These are phyloP conservation scores for Malacoraja senta DNA, from an alignment of 2,797 vertebrate genomes.

Conservation along the genomic window DNA sequence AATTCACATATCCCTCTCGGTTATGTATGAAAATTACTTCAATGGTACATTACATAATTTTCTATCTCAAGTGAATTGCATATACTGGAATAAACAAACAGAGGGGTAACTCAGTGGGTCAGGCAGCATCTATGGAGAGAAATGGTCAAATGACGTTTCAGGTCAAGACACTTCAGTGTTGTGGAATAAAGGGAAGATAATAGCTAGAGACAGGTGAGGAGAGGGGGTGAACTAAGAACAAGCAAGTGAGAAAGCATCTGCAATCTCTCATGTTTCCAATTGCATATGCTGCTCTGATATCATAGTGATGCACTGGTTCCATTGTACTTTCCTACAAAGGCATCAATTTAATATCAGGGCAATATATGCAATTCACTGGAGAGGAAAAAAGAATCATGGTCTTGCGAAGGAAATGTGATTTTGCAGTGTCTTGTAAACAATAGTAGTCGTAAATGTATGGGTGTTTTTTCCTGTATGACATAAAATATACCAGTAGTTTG, in stretches of 20 bases:
- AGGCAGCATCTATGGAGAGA: too few species aligned
- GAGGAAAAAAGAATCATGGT: neutral
- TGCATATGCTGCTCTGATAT: too few species aligned
- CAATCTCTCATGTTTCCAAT: too few species aligned
- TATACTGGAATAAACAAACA: too few species aligned
- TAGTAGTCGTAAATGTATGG: neutral
- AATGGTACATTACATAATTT: neutral
- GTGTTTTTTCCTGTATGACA: neutral
- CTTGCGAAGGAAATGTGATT: neutral
- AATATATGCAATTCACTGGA: neutral
- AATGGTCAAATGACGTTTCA: too few species aligned
- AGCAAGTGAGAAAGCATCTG: too few species aligned
- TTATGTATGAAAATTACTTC: neutral
- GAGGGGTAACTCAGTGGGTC: too few species aligned
- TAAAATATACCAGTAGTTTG: neutral
- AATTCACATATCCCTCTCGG: neutral
- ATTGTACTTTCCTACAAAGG: neutral
- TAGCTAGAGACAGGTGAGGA: too few species aligned
- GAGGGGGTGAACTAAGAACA: too few species aligned
- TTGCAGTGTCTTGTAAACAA: constrained; percentile 24
- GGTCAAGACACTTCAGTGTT: too few species aligned
- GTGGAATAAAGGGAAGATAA: too few species aligned
- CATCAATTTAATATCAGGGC: neutral
- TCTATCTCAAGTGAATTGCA: too few species aligned
- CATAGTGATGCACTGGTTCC: neutral